Base-by-base conservation (phyloP, 2,113 vertebrate genomes). In the Hemichromis elongatus region DNA sequence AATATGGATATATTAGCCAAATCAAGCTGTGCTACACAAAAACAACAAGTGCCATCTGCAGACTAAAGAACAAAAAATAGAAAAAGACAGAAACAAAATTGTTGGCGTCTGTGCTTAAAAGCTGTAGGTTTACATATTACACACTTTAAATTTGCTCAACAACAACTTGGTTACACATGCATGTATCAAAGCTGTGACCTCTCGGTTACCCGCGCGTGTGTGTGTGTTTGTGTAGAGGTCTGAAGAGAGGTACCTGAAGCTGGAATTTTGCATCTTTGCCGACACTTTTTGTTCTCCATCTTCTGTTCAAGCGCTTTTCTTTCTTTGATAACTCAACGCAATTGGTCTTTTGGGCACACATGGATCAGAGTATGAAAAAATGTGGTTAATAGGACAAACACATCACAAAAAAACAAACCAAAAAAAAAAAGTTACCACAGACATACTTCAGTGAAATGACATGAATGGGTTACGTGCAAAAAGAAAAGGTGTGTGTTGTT, bases 241-340 rank as follows among this genome's bases (percentile, higher is more conserved):
- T 81, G 24, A 91, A 89, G 70, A 77, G 37, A 90, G 87, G 96
- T 99, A 99, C 98, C 99, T 99, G 98, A 92, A 99, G 98, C 93
- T 99, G 99, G 96, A 98, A 97, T 98, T 99, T 99, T 96, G 98
- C 95, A 94, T 99, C 98, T 99, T 99, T 99, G 97, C 98, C 98
- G 96, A 99, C 98, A 97, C 99, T 99, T 98, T 99, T 99, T 97
- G 98, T 99, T 97, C 99, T 99, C 98, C 98, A 99, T 96, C 99
- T 97, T 97, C 98, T 98, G 73, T 97, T 97, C 95, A 97, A 96
- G 88, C 98, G 97, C 95, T 99, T 99, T 96, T 99, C 98, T 99
- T 99, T 99, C 98, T 99, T 99, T 98, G 97, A 97, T 96, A 99
- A 97, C 97, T 99, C 98, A 98, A 99, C 96, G 96, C 98, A 99